Evolutionary conservation across 2,797 vertebrate species (phyloP).

Genomic region (Zenarchopterus dispar): DNA sequence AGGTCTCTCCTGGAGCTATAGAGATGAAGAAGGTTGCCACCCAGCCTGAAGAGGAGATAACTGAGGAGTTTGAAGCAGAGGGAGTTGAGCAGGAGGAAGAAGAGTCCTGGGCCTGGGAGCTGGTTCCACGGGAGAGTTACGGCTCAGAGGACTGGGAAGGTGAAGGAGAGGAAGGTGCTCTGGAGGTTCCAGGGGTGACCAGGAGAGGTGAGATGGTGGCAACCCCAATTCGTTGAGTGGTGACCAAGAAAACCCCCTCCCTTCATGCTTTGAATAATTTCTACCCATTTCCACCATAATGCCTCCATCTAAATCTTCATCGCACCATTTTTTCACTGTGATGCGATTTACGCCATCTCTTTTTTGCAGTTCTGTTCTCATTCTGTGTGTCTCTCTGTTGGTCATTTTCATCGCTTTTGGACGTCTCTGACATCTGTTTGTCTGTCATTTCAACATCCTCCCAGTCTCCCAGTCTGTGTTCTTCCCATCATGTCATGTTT

Average conservation of each 20-base stretch:
- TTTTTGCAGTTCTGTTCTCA: constrained; percentile 37
- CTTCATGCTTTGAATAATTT: constrained; percentile 74
- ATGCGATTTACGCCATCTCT: constrained; percentile 20
- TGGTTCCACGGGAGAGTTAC: constrained; percentile 77
- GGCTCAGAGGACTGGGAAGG: constrained; percentile 81
- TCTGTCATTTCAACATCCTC: constrained; percentile 17
- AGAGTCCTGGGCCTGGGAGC: constrained; percentile 83
- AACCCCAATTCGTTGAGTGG: constrained; percentile 69
- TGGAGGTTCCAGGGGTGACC: constrained; percentile 86
- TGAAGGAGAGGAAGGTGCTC: constrained; percentile 73
- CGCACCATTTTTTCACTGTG: constrained; percentile 52
- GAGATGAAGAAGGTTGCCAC: constrained; percentile 79
- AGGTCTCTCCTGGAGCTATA: constrained; percentile 80
- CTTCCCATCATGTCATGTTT: constrained; percentile 4
- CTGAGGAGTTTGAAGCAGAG: constrained; percentile 65
- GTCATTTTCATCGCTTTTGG: constrained; percentile 30
- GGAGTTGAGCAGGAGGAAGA: constrained; percentile 72
- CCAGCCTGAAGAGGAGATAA: constrained; percentile 80
- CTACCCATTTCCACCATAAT: constrained; percentile 68
- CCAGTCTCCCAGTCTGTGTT: constrained; percentile 29
- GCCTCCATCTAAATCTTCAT: constrained; percentile 56
- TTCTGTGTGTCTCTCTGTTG: constrained; percentile 16
- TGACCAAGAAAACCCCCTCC: constrained; percentile 63
- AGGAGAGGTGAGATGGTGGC: constrained; percentile 88
- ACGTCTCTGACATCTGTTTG: constrained; percentile 35